Percentiles rank a stretch among this genome's conserved stretches.
Evolutionary conservation across 2,113 vertebrate species (phyloP).

Genomic region (Jacana jacana): DNA sequence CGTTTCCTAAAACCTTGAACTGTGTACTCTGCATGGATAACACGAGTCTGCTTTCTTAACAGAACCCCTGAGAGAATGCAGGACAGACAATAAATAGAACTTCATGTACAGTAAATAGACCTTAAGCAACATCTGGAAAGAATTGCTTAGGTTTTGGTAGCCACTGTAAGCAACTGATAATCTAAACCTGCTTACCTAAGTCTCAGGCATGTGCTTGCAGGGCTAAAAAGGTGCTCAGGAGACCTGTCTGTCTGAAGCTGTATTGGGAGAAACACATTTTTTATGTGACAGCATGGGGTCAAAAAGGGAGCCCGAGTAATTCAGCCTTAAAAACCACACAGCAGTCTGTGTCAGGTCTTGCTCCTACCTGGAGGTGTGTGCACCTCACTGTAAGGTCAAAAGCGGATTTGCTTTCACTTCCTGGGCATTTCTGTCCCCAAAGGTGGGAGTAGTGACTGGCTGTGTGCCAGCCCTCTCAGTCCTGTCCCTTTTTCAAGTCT

Average conservation of each 20-base stretch:
- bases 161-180: neutral
- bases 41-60: neutral
- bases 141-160: neutral
- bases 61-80: neutral
- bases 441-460: neutral
- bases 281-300: neutral
- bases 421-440: neutral
- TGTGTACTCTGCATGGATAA: neutral
- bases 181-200: neutral
- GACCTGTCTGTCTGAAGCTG: neutral
- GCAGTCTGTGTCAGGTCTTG: neutral
- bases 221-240: neutral
- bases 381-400: neutral
- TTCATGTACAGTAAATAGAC: neutral
- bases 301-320: neutral
- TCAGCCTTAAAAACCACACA: neutral
- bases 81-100: neutral
- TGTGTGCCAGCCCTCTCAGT: neutral
- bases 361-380: neutral
- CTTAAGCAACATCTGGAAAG: constrained; percentile 22
- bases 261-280: neutral
- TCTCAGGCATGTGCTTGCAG: neutral
- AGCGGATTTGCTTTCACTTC: neutral
- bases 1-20: constrained; percentile 23
- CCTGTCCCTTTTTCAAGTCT: neutral